Conservation (phyloP, 2,888 invertebrate genomes). For the Eilema sororculum region DNA sequence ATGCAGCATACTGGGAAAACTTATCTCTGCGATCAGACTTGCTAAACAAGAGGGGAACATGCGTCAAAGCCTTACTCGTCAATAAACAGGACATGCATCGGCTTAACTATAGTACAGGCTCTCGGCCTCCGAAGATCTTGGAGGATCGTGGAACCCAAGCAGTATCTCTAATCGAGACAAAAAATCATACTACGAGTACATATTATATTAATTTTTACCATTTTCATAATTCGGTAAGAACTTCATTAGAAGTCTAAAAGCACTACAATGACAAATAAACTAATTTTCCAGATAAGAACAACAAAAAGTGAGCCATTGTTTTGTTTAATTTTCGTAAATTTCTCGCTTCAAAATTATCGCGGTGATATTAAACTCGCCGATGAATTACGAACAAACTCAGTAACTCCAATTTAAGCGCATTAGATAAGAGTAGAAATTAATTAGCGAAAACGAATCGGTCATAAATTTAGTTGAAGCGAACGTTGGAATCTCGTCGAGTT, state of each 20-base stretch:
- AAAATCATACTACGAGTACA: too few relatives aligned
- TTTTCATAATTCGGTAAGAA: too few relatives aligned
- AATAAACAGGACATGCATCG: too few relatives aligned
- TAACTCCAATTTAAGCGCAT: conserved; percentile 72
- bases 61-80: too few relatives aligned
- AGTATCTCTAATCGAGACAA: too few relatives aligned
- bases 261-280: conserved; percentile 11
- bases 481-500: conserved; percentile 59
- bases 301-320: conserved; percentile 26
- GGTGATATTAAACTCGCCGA: conserved; percentile 60
- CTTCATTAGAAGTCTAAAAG: not conserved
- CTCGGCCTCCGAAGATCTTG: too few relatives aligned
- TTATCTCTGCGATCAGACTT: too few relatives aligned
- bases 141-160: too few relatives aligned
- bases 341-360: conserved; percentile 48
- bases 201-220: too few relatives aligned
- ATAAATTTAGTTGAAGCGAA: conserved; percentile 69
- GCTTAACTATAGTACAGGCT: too few relatives aligned
- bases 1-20: too few relatives aligned
- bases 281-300: conserved; percentile 10
- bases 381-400: conserved; percentile 66
- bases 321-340: conserved; percentile 37
- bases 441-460: conserved; percentile 70
- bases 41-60: too few relatives aligned
- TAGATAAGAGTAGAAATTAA: conserved; percentile 77